phyloP scores from a whole-genome alignment of 2,113 vertebrate species.

The Physeter macrocephalus region DNA sequence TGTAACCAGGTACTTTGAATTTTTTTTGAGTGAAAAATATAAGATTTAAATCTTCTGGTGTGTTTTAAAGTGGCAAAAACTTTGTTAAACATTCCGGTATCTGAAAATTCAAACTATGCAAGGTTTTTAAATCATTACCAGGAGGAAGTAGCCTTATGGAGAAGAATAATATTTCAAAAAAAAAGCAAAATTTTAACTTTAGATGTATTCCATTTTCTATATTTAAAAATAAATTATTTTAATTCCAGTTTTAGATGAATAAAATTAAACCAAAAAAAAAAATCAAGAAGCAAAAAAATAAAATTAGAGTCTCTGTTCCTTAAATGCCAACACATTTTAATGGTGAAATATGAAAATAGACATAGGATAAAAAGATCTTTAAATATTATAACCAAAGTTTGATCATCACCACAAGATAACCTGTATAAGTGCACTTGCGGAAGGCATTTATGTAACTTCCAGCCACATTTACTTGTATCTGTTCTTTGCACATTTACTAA shows the following conservation, averaged over 20 bases:
- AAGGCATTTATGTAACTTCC: not conserved
- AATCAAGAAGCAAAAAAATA: not conserved
- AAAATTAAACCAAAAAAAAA: slow-evolving; percentile 23
- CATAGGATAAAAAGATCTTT: not conserved
- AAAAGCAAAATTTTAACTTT: not conserved
- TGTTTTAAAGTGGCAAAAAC: not conserved
- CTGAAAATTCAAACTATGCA: not conserved
- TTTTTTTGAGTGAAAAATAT: not conserved
- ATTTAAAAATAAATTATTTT: not conserved
- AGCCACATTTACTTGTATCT: not conserved
- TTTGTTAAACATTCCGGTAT: not conserved
- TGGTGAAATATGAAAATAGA: not conserved
- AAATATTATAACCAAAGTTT: not conserved
- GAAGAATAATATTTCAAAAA: not conserved
- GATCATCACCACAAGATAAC: not conserved
- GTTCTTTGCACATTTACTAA: not conserved
- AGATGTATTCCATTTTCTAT: not conserved
- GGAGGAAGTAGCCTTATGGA: not conserved
- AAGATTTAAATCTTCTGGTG: not conserved
- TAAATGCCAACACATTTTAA: not conserved
- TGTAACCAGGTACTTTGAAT: not conserved
- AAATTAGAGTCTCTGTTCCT: not conserved
- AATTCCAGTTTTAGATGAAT: slow-evolving; percentile 27
- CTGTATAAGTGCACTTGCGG: not conserved
- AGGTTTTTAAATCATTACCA: not conserved